These are phyloP conservation scores for Tetraneura akinire DNA, from an alignment of 1,140 invertebrate genomes.

Conservation along the genomic window DNA sequence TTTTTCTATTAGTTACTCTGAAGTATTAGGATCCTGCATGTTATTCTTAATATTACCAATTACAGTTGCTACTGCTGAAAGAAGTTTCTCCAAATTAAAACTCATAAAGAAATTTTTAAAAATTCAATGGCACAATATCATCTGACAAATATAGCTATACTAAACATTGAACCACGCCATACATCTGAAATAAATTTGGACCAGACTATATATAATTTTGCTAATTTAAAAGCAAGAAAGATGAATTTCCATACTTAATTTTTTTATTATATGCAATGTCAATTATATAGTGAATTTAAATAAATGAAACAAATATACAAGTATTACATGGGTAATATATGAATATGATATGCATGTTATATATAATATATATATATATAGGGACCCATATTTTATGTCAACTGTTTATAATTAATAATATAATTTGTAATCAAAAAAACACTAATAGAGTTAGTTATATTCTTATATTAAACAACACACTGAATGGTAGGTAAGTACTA, in stretches of 20 bases:
- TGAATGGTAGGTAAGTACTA: too few species aligned
- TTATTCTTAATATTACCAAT: slow-evolving; percentile 42
- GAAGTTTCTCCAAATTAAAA: slow-evolving; percentile 46
- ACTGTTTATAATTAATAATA: too few species aligned
- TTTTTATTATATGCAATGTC: too few species aligned
- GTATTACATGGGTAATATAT: too few species aligned
- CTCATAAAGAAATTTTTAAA: slow-evolving; percentile 41
- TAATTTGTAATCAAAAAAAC: too few species aligned
- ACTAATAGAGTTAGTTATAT: too few species aligned
- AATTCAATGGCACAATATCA: slow-evolving; percentile 16
- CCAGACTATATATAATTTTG: slow-evolving; percentile 1
- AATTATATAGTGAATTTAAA: too few species aligned
- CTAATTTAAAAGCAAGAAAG: slow-evolving; percentile 33
- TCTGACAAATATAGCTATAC: slow-evolving; percentile 17
- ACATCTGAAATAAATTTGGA: background rate
- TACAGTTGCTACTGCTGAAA: slow-evolving; percentile 40
- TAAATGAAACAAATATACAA: too few species aligned
- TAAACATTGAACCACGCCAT: background rate
- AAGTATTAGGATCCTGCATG: background rate
- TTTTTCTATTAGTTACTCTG: background rate
- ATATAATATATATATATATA: background rate
- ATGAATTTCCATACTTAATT: background rate
- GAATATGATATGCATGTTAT: too few species aligned
- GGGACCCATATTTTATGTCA: too few species aligned
- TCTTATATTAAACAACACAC: too few species aligned